Conservation (phyloP, 2,797 vertebrate species). For the Catharus ustulatus region DNA sequence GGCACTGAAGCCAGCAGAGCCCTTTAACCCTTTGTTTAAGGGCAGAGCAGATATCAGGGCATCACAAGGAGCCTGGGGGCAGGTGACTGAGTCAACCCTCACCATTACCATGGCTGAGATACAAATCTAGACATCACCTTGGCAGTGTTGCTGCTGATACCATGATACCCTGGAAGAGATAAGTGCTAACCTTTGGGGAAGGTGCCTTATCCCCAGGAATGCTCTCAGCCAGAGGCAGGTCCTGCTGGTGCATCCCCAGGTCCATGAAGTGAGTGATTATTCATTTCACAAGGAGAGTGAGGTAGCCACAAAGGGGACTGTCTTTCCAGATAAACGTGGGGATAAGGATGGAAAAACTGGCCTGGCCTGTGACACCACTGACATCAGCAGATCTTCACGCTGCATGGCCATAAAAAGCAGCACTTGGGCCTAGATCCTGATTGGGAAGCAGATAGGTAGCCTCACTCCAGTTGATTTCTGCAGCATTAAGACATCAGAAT, state of each 20-base stretch:
- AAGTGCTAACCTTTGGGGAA: background rate
- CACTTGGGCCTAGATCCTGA: slow-evolving; percentile 47
- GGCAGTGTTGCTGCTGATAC: background rate
- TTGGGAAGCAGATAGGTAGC: slow-evolving; percentile 64
- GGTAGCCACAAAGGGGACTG: background rate
- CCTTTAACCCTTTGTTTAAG: background rate
- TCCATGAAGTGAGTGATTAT: background rate
- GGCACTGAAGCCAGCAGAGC: background rate
- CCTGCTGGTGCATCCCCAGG: background rate
- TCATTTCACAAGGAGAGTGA: background rate
- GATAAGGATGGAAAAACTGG: slow-evolving; percentile 29
- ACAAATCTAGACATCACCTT: background rate
- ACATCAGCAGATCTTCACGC: slow-evolving; percentile 21
- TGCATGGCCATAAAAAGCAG: slow-evolving; percentile 69
- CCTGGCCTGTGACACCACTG: background rate
- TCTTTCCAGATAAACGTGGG: background rate
- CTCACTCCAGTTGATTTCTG: slow-evolving; percentile 58
- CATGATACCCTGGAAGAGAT: background rate
- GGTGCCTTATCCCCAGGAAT: background rate
- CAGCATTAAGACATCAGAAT: slow-evolving; percentile 66
- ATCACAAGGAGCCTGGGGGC: background rate
- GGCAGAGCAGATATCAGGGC: background rate
- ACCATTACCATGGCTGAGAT: background rate
- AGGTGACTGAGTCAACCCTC: background rate
- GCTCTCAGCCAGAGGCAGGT: background rate